phyloP scores from a whole-genome alignment of 1,140 invertebrate genomes.

The Drosophila tsacasi region DNA sequence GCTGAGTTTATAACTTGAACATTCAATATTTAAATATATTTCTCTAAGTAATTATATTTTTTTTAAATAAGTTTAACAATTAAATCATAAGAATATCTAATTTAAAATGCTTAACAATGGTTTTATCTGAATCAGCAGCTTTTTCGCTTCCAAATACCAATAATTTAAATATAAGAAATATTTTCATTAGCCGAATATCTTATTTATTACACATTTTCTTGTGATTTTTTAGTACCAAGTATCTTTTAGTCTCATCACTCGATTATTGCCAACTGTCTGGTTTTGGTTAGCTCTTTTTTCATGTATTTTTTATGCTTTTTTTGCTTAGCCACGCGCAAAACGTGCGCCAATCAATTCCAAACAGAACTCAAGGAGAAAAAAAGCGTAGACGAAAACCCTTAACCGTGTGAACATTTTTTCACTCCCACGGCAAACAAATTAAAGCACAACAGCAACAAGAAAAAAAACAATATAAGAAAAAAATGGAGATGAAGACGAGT shows the following conservation, averaged over 20 bases:
- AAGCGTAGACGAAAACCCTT: conserved; percentile 47
- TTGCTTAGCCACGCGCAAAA: conserved; percentile 71
- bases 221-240: not conserved
- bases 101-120: no score
- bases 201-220: no score
- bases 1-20: not conserved
- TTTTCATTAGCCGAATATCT: no score
- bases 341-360: conserved; percentile 80
- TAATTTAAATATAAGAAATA: not conserved
- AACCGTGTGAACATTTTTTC: conserved; percentile 73
- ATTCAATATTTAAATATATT: no score
- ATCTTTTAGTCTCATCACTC: not conserved
- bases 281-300: conserved; percentile 10
- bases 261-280: not conserved
- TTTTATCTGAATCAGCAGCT: no score
- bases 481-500: conserved; percentile 34
- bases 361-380: conserved; percentile 29
- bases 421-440: conserved; percentile 80
- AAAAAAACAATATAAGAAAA: not conserved
- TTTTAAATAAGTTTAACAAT: not conserved
- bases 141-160: not conserved
- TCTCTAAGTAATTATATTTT: not conserved
- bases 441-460: conserved; percentile 41
- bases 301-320: conserved; percentile 6
- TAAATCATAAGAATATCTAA: not conserved